Conservation (phyloP, 1,140 invertebrate species). For the Apis laboriosa region DNA sequence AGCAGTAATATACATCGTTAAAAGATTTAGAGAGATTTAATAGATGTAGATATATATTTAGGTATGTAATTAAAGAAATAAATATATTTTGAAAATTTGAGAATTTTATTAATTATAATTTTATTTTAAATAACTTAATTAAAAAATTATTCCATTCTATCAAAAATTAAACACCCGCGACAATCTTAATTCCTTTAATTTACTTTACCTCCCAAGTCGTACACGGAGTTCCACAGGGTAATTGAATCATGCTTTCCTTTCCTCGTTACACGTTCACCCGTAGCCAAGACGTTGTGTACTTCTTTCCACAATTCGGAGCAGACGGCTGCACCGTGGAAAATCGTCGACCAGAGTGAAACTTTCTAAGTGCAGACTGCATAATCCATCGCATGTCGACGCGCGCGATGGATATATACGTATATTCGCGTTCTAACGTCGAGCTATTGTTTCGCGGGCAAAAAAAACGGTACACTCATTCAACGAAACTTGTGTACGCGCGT, state of each 20-base stretch:
- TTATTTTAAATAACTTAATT: too few relatives aligned
- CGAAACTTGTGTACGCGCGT: not conserved
- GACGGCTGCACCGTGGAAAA: conserved; percentile 40
- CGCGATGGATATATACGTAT: not conserved
- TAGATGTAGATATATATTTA: too few relatives aligned
- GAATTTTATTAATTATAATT: too few relatives aligned
- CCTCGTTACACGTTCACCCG: not conserved
- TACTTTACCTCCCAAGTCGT: not conserved
- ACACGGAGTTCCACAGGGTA: not conserved
- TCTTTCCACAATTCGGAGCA: conserved; percentile 24
- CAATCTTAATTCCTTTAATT: too few relatives aligned
- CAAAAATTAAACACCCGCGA: too few relatives aligned
- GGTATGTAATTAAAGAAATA: too few relatives aligned
- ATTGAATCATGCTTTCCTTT: conserved; percentile 9
- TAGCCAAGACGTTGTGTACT: not conserved
- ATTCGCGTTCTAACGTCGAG: not conserved
- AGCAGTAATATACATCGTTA: too few relatives aligned
- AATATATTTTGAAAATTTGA: too few relatives aligned
- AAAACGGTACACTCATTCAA: not conserved
- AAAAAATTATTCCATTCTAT: too few relatives aligned
- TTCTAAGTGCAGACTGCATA: conserved; percentile 63
- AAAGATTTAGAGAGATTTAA: too few relatives aligned
- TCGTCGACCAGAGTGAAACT: conserved; percentile 50
- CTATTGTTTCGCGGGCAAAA: conserved; percentile 11
- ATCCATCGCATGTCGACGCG: conserved; percentile 54